phyloP scores from a whole-genome alignment of 2,888 invertebrate species.

The Podotricha telesiphe region DNA sequence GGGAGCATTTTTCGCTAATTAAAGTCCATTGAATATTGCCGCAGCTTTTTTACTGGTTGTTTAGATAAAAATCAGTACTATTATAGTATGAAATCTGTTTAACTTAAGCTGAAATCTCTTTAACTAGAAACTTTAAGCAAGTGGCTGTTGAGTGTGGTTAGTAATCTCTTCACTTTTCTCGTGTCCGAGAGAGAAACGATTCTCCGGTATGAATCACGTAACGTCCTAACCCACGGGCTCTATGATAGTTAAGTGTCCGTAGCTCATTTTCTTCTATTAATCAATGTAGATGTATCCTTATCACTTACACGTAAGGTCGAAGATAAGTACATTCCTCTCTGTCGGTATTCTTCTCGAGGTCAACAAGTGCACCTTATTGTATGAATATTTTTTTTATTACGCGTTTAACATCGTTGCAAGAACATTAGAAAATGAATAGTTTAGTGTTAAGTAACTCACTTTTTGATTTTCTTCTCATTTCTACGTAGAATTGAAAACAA shows the following conservation, averaged over 20 bases:
- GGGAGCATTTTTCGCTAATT: constrained; percentile 26
- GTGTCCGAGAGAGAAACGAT: constrained; percentile 61
- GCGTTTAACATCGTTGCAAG: too few relatives aligned
- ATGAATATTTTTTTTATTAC: too few relatives aligned
- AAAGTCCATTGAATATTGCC: neutral
- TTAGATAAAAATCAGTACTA: constrained; percentile 1
- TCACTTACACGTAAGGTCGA: constrained; percentile 51
- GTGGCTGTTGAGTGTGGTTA: too few relatives aligned
- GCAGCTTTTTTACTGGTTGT: neutral
- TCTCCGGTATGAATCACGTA: constrained; percentile 69
- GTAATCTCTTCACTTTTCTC: constrained; percentile 47
- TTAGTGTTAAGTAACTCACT: too few relatives aligned
- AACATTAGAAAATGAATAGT: too few relatives aligned
- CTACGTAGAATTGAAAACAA: too few relatives aligned
- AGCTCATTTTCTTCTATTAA: constrained; percentile 23
- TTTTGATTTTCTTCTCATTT: too few relatives aligned
- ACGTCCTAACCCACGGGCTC: constrained; percentile 72
- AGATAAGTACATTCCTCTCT: constrained; percentile 41
- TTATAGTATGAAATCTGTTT: neutral
- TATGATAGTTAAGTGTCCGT: constrained; percentile 60
- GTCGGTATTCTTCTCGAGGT: constrained; percentile 9
- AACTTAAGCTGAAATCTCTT: neutral
- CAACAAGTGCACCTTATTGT: neutral
- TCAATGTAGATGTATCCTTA: constrained; percentile 55
- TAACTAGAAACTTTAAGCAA: too few relatives aligned